A percentile compares a stretch with the other conserved stretches of the same genome.
These are phyloP conservation scores for Phoxinus dragarum DNA, from an alignment of 2,797 vertebrate species.

Conservation along the genomic window DNA sequence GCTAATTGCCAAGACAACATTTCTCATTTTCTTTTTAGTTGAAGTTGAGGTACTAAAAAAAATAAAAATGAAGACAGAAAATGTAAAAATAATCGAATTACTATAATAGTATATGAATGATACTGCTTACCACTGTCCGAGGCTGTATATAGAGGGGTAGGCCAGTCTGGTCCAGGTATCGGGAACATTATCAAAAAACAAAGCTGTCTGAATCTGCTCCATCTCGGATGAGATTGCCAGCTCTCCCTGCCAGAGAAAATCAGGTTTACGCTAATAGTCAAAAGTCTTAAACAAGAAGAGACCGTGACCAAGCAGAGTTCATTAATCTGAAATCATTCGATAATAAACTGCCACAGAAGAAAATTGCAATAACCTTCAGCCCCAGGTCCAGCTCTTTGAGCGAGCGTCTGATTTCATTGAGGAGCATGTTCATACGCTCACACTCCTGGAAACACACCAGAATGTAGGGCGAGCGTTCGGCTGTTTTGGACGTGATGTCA, in stretches of 20 bases:
- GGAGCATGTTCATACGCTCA: conserved; percentile 80
- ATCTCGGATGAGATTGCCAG: conserved; percentile 94
- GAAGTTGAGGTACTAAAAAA: too few species aligned
- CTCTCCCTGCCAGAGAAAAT: conserved; percentile 84
- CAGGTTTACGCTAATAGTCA: not conserved
- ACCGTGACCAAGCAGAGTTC: not conserved
- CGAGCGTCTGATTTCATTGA: conserved; percentile 78
- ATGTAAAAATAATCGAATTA: not conserved
- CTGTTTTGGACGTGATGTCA: conserved; percentile 81
- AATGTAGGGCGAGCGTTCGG: conserved; percentile 79
- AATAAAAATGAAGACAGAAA: not conserved
- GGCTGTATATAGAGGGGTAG: conserved; percentile 89
- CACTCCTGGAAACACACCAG: conserved; percentile 85
- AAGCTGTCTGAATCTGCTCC: conserved; percentile 90
- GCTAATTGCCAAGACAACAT: not conserved
- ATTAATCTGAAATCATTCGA: not conserved
- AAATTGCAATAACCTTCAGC: conserved; percentile 72
- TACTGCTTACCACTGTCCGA: conserved; percentile 79
- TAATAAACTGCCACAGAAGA: not conserved
- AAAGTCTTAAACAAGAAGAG: not conserved
- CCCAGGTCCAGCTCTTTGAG: conserved; percentile 82
- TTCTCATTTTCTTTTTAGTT: not conserved
- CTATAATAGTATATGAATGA: not conserved
- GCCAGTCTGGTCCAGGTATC: conserved; percentile 90
- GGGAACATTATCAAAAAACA: conserved; percentile 93